These are phyloP conservation scores for Sapajus apella DNA, from an alignment of 2,113 vertebrate species.

Conservation along the genomic window DNA sequence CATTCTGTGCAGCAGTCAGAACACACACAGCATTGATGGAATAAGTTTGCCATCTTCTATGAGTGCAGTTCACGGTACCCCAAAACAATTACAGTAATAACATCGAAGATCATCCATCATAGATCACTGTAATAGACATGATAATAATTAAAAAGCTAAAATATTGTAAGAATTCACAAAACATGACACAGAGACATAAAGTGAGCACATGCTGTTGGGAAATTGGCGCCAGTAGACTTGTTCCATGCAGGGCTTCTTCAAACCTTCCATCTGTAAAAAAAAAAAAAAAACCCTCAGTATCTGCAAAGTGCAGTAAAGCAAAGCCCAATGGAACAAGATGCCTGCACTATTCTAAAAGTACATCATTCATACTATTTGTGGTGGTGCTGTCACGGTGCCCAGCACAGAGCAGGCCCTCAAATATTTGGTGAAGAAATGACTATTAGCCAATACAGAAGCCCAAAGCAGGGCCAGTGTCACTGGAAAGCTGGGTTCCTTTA, in stretches of 20 bases:
- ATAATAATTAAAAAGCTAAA: neutral
- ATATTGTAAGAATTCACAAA: neutral
- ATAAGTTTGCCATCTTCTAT: neutral
- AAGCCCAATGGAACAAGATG: neutral
- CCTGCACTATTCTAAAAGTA: neutral
- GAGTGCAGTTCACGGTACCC: neutral
- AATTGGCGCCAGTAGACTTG: neutral
- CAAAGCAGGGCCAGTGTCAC: rapidly evolving
- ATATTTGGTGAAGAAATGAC: neutral
- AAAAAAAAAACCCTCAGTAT: neutral
- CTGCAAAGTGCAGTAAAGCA: neutral
- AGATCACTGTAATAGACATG: too few species aligned
- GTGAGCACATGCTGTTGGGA: neutral
- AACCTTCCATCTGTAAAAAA: neutral
- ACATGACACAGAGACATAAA: neutral
- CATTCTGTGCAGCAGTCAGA: too few species aligned
- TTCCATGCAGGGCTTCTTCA: neutral
- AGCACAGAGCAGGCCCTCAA: neutral
- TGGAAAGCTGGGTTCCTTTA: rapidly evolving
- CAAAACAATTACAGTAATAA: neutral
- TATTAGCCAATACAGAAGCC: neutral
- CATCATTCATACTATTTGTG: neutral
- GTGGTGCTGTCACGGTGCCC: neutral
- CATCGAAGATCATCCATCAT: neutral
- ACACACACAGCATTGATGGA: neutral